Evolutionary conservation across 2,113 vertebrate species (phyloP), one percentile per base, ranked within the genome.

Genomic region (Alethe castanea): DNA sequence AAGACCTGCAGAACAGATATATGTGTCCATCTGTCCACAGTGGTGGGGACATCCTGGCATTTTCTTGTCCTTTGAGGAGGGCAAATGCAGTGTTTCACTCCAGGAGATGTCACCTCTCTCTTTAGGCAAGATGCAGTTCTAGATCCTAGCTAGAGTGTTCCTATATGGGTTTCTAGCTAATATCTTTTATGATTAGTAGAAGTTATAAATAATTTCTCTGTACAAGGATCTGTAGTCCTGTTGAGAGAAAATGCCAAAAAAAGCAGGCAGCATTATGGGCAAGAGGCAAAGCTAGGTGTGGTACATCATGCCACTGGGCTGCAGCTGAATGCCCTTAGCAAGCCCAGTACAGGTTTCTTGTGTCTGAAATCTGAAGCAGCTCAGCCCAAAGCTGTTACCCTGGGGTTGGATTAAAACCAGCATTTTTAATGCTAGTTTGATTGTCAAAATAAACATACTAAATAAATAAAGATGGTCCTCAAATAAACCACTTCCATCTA

Each of bases 241-340:
- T 12, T 2, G 1, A 85, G n/a, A 78, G 31, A 72, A 81, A 78
- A 69, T 28, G 31, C 8, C 17, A n/a, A 3, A 48, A 42, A 45
- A 60, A 24, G 4, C 25, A 66, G 47, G 20, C 12, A 19, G 11
- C 2, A 1, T 53, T n/a, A 11, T 1, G 4, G 26, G 24, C 19
- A 61, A 19, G 48, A 33, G 38, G 11, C 20, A 53, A 78, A 72
- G 26, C 7, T 36, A 10, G 20, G 26, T 38, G 38, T 59, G 69
- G 38, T 16, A 7, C 20, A 17, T 17, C 19, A 12, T 31, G 33
- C 3, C 23, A 31, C 3, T 4, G n/a, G 61, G 66, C 25, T 82
- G 53, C 61, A 45, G 14, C 10, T 22, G 56, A 52, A 36, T 2
- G 2, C 9, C 17, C 23, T 70, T 66, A 59, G n/a, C n/a, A 57